A percentile compares a stretch with the other conserved stretches of the same genome.
phyloP scores from a whole-genome alignment of 2,888 invertebrate species.

The Chrysodeixis includens region DNA sequence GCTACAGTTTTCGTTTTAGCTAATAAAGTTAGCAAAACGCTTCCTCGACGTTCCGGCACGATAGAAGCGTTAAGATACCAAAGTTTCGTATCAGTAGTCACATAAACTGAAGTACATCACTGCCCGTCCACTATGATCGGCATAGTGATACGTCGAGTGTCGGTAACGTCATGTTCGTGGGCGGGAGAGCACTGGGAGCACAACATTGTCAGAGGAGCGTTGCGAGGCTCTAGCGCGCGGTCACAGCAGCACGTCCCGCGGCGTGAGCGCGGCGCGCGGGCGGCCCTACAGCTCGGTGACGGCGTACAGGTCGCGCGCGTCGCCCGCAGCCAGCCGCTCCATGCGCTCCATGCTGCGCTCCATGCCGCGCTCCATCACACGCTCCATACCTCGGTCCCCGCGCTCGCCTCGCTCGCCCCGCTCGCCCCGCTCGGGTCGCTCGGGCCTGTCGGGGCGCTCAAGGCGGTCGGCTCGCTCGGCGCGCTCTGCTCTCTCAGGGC shows the following conservation, averaged over 20 bases:
- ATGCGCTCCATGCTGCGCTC: constrained; percentile 52
- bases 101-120: constrained; percentile 32
- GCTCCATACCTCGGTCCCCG: too few species aligned
- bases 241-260: constrained; percentile 41
- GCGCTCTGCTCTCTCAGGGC: constrained; percentile 91
- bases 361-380: too few species aligned
- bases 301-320: constrained; percentile 91
- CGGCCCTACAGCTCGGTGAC: constrained; percentile 87
- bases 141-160: constrained; percentile 48
- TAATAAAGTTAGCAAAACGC: background rate
- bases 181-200: constrained; percentile 33
- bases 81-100: constrained; percentile 38
- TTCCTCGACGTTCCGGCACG: constrained; percentile 34
- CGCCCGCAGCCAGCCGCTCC: constrained; percentile 61
- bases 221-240: constrained; percentile 20
- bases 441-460: constrained; percentile 37
- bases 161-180: constrained; percentile 31
- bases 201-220: constrained; percentile 27
- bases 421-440: constrained; percentile 39
- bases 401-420: constrained; percentile 42
- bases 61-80: constrained; percentile 24
- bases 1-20: constrained; percentile 4
- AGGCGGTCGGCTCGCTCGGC: constrained; percentile 29
- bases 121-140: constrained; percentile 36
- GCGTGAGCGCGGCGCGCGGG: constrained; percentile 44